Base-by-base conservation (phyloP, 2,797 vertebrate species). In the Rhabdomys pumilio region DNA sequence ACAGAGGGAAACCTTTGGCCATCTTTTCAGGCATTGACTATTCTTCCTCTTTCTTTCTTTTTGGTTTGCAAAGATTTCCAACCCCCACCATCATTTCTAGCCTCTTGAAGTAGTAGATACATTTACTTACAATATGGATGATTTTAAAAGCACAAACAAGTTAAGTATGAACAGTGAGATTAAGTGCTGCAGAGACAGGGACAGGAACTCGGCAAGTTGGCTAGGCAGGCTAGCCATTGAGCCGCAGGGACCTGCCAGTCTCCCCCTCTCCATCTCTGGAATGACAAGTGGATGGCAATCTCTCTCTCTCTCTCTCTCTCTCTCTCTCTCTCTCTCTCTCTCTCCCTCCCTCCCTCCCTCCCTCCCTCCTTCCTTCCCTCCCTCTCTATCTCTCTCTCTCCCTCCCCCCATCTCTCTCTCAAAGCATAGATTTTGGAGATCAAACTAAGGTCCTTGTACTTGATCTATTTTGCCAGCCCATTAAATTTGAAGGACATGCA, bases 401-500 rank as follows among this genome's bases (percentile, higher is more conserved):
- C 9, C 59, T 22, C 22, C 8, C 9, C 59, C 57, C 20, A 57
- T 61, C 59, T 61, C 59, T 8, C 59, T 61, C 6, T 17, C 22
- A 57, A 57, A 57, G 55, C 59, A 31, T 12, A 41, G 44, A 38
- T 72, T 87, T 20, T 55, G 65, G 20, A 26, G 22, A 29, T 38
- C 31, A 15, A 55, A 72, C 34, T 72, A 53, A 55, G 84, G 50
- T 38, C 13, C 65, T 41, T 26, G 2, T 38, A 4, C 50, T 72
- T 72, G 65, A 53, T 8, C 47, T 72, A 2, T 86, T n/a, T 38
- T 53, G 20, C 34, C 14, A 67, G 38, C 41, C 61, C 24, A 47
- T 96, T 92, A 89, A 93, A 86, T 91, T 93, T 50, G 73, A 2
- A 79, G 93, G 57, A 69, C 29, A 19, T 22, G 13, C 77, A 75